phyloP scores from a whole-genome alignment of 2,888 invertebrate species.

The Clanis bilineata region DNA sequence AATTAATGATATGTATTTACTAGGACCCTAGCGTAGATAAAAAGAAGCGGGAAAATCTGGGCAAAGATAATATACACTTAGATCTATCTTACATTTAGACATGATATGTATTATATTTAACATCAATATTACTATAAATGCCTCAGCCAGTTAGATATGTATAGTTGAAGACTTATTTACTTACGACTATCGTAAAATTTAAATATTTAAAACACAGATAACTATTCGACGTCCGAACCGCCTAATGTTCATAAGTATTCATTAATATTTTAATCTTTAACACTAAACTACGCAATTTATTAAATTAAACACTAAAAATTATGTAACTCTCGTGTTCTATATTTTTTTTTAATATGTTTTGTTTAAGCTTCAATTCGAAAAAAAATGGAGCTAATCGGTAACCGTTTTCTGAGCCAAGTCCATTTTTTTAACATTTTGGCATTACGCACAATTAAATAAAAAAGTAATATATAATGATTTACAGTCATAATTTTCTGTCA shows the following conservation, averaged over 20 bases:
- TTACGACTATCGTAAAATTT: conserved; percentile 18
- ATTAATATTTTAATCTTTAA: conserved; percentile 49
- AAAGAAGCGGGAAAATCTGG: conserved; percentile 23
- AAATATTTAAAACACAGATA: conserved; percentile 23
- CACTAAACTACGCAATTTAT: conserved; percentile 39
- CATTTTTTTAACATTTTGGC: conserved; percentile 31
- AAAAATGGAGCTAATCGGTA: conserved; percentile 56
- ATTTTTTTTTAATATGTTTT: conserved; percentile 43
- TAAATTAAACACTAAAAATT: conserved; percentile 45
- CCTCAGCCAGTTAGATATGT: conserved; percentile 81
- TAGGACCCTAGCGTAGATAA: conserved; percentile 67
- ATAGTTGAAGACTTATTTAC: conserved; percentile 63
- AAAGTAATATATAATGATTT: neutral
- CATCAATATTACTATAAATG: conserved; percentile 75
- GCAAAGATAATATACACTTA: conserved; percentile 28
- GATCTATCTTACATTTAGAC: conserved; percentile 29
- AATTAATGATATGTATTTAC: conserved; percentile 62
- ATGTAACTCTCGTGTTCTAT: conserved; percentile 41
- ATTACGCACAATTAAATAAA: conserved; percentile 4
- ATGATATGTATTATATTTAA: conserved; percentile 60
- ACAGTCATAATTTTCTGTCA: neutral
- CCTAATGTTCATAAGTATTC: conserved; percentile 51
- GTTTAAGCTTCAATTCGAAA: conserved; percentile 51
- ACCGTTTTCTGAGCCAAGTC: conserved; percentile 67
- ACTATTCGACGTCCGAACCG: conserved; percentile 6